phyloP scores from a whole-genome alignment of 2,888 invertebrate species.

The Parnassius mnemosyne region DNA sequence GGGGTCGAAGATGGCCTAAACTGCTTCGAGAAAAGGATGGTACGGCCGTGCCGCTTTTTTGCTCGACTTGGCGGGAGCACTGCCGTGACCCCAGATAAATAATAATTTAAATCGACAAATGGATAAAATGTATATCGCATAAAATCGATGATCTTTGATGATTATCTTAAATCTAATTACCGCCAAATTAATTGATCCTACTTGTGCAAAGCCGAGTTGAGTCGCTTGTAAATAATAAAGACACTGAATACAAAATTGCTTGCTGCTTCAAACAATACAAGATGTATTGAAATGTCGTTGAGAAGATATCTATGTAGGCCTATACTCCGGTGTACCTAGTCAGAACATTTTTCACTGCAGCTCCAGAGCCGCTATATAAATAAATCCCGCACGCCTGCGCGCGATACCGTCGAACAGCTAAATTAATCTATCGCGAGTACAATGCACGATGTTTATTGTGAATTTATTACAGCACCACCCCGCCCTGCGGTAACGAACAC shows the following conservation, averaged over 20 bases:
- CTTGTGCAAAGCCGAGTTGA: too few species aligned
- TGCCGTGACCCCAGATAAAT: too few species aligned
- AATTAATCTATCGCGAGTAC: constrained; percentile 49
- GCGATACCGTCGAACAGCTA: constrained; percentile 44
- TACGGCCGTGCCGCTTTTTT: too few species aligned
- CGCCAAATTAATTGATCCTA: too few species aligned
- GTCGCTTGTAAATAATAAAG: too few species aligned
- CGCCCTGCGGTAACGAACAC: constrained; percentile 21
- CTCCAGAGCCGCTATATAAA: constrained; percentile 36
- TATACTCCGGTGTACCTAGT: constrained; percentile 21
- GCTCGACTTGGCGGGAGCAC: too few species aligned
- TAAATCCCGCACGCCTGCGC: constrained; percentile 45
- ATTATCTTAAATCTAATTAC: too few species aligned
- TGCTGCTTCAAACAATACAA: neutral
- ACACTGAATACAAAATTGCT: neutral
- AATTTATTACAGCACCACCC: constrained; percentile 37
- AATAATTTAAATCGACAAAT: too few species aligned
- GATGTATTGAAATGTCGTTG: neutral
- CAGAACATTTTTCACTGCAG: constrained; percentile 41
- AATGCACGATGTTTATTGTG: constrained; percentile 46
- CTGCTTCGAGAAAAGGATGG: too few species aligned
- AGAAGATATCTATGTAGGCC: constrained; percentile 3
- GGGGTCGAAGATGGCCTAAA: too few species aligned
- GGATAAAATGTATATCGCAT: too few species aligned
- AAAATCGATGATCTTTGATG: too few species aligned